Evolutionary conservation across 2,888 invertebrate genomes (phyloP).

Genomic region (Byasa hedistus): DNA sequence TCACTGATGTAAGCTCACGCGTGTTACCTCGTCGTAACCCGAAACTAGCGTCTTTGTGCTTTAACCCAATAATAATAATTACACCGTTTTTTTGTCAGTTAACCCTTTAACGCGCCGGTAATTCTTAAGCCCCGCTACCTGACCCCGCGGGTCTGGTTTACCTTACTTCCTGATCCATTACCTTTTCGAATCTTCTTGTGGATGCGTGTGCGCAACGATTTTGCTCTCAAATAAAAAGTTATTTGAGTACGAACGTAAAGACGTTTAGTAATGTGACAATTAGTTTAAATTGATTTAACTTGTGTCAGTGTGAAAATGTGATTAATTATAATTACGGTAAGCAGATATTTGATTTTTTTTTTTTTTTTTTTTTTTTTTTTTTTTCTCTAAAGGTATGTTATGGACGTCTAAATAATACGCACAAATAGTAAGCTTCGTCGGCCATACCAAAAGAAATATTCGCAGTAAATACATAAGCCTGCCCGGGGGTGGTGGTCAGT

Average conservation of each 20-base stretch:
- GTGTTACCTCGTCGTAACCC: slow-evolving; percentile 65
- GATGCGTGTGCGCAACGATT: slow-evolving; percentile 69
- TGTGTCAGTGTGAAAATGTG: slow-evolving; percentile 17
- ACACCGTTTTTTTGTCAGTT: slow-evolving; percentile 66
- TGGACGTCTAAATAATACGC: not conserved
- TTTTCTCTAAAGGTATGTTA: not conserved
- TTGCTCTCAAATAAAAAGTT: too few species aligned
- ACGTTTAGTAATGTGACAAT: not conserved
- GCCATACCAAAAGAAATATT: slow-evolving; percentile 50
- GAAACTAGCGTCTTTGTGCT: slow-evolving; percentile 60
- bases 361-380: not conserved
- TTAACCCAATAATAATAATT: slow-evolving; percentile 73
- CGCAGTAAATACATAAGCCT: slow-evolving; percentile 58
- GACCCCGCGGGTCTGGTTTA: slow-evolving; percentile 64
- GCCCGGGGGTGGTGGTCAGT: slow-evolving; percentile 68
- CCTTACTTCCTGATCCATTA: slow-evolving; percentile 76
- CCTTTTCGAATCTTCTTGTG: slow-evolving; percentile 61
- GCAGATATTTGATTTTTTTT: not conserved
- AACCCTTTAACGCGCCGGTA: slow-evolving; percentile 74
- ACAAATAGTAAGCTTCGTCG: not conserved
- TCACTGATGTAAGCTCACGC: slow-evolving; percentile 47
- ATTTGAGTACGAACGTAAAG: too few species aligned
- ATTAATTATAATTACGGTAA: slow-evolving; percentile 3
- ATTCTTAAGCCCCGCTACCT: slow-evolving; percentile 75
- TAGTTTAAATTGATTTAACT: not conserved